These are phyloP conservation scores for Leuciscus waleckii DNA, from an alignment of 2,797 vertebrate species.

Conservation along the genomic window DNA sequence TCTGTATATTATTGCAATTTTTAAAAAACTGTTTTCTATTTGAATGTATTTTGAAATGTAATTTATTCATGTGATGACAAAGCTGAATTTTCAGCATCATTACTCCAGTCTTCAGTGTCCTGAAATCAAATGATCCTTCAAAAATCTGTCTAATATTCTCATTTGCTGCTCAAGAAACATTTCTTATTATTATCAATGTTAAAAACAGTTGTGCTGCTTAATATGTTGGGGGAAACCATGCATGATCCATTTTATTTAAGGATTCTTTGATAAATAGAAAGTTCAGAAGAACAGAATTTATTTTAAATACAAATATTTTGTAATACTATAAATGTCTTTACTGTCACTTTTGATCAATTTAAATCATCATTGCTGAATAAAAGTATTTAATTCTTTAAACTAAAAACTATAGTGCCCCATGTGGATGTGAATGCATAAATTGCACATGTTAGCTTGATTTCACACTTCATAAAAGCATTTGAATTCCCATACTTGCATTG, in stretches of 20 bases:
- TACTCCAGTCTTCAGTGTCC: neutral
- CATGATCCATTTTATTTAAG: neutral
- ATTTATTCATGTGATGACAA: neutral
- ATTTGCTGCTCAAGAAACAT: neutral
- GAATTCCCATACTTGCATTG: neutral
- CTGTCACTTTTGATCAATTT: neutral
- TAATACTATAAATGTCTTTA: neutral
- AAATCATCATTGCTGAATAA: neutral
- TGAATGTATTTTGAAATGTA: neutral
- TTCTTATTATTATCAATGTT: neutral
- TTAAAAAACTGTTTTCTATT: neutral
- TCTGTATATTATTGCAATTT: neutral
- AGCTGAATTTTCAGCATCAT: neutral
- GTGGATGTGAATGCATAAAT: neutral
- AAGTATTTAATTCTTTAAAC: neutral
- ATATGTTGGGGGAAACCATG: neutral
- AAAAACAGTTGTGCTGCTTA: neutral
- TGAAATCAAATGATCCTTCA: no score
- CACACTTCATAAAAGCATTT: constrained; percentile 14
- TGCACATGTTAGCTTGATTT: neutral
- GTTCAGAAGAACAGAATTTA: no score
- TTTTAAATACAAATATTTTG: neutral
- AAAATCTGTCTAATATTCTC: neutral
- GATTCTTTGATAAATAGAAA: neutral
- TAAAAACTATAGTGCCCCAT: neutral